Evolutionary conservation across 2,888 invertebrate species (phyloP).

Genomic region (Pammene fasciana): DNA sequence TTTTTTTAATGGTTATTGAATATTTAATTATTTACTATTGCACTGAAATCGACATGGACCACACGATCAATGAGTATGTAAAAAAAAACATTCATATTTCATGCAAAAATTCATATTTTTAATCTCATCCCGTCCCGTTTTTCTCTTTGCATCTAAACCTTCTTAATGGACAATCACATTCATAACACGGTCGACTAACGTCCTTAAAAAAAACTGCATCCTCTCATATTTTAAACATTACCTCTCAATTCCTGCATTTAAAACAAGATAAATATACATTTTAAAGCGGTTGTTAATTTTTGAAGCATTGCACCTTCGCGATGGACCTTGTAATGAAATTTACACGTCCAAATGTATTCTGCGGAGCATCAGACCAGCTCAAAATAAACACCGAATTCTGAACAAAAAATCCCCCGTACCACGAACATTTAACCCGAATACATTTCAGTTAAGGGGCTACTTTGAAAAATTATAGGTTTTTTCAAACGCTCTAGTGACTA

Average conservation of each 20-base stretch:
- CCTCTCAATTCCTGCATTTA: slow-evolving; percentile 8
- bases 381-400: slow-evolving; percentile 65
- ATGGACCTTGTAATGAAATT: slow-evolving; percentile 47
- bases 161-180: background rate
- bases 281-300: slow-evolving; percentile 22
- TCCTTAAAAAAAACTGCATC: slow-evolving; percentile 1
- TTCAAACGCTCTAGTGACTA: no score
- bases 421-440: slow-evolving; percentile 10
- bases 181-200: background rate
- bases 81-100: no score
- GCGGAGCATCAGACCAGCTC: slow-evolving; percentile 64
- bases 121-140: background rate
- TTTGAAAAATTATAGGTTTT: no score
- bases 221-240: slow-evolving; percentile 15
- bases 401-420: slow-evolving; percentile 64
- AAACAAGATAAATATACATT: slow-evolving; percentile 17
- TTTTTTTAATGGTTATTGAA: no score
- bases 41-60: no score
- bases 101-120: no score
- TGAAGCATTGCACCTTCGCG: slow-evolving; percentile 31
- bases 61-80: no score
- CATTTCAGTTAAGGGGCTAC: no score
- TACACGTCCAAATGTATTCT: slow-evolving; percentile 60
- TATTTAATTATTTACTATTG: no score
- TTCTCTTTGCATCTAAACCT: background rate